Base-by-base conservation (phyloP, 2,113 vertebrate genomes). In the Pomatostomus ruficeps region DNA sequence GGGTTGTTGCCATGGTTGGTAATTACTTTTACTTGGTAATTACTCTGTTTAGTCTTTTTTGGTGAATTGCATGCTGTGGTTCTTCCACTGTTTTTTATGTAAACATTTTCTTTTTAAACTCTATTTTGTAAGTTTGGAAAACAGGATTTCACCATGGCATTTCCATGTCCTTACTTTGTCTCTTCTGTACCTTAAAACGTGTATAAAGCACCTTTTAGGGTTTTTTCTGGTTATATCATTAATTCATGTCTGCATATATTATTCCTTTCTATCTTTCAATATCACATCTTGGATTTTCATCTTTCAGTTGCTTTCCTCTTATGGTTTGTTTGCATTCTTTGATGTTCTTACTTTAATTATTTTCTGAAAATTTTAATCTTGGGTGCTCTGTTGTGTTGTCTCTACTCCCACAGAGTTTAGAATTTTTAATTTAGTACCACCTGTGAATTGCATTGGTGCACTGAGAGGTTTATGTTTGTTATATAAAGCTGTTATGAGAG, bases 391-490 rank as follows among this genome's bases (percentile, higher is more conserved):
- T 57, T 59, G n/a, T 74, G 19, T 55, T 82, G 45, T 57, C 25
- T 86, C 16, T 86, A 24, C 14, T 52, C 15, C 19, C 36, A 36
- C 12, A 49, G 62, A 51, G 38, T 54, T 75, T 48, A 65, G 74
- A 83, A 83, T 58, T 73, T 76, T 70, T 85, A 91, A 94, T 97
- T 88, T 90, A 83, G 35, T 54, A 40, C 73, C 75, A 63, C 83
- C 82, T 62, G 51, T 48, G 74, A 93, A 85, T 71, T 91, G 54
- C 43, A 83, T n/a, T 83, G 80, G 71, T 23, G n/a, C 51, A n/a
- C 46, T 82, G 89, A 93, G 89, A 82, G 74, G 81, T 93, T 96
- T 95, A 91, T 95, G 75, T 42, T 85, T 76, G 74, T 93, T 85
- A 85, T 93, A 76, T 93, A 94, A 88, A 83, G 91, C 55, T 83